Base-by-base conservation (phyloP, 2,888 invertebrate genomes). In the Nezara viridula region DNA sequence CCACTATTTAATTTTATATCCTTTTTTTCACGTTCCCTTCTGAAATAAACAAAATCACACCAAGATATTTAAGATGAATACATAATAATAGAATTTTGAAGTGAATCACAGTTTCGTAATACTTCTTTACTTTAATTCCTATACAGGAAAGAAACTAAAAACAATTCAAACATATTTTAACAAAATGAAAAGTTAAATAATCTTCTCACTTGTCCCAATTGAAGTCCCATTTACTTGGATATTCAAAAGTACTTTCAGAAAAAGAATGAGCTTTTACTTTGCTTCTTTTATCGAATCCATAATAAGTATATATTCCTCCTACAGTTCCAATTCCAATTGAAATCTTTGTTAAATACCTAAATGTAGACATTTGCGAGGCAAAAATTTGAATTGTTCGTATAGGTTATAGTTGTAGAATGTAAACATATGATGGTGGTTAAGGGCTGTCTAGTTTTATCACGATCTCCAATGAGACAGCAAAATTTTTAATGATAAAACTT, bases 181-280 rank as follows among this genome's bases (percentile, higher is more conserved):
- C 2, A 19, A 6, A 32, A 37, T 73, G 7, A 32, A 73, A 37
- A 7, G 19, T 2, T 37, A 37, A 73, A 81, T 44, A 10, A n/a
- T 81, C 5, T 3, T n/a, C 95, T 94, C 94, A 96, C 96, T 95
- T 96, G 93, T 98, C 98, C 98, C 98, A 98, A 93, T 98, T 97
- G 89, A 93, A 94, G 91, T 98, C 96, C 98, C 98, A 98, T 92
- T 95, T 95, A 0, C 95, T 94, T 89, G 94, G 94, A 0, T 49
- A 77, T 37, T 52, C 77, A 19, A 40, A 81, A 50, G 27, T 21
- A 81, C 55, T 88, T 24, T 88, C 88, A 27, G 85, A 19, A 32
- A 89, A 88, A 27, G 91, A 90, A 77, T 87, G 66, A 9, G 90
- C 90, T 50, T 85, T 89, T n/a, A 47, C 27, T 27, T 47, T 86